A percentile compares a stretch with the other conserved stretches of the same genome.
Evolutionary conservation across 2,888 invertebrate species (phyloP).

Genomic region (Philereme vetulata): DNA sequence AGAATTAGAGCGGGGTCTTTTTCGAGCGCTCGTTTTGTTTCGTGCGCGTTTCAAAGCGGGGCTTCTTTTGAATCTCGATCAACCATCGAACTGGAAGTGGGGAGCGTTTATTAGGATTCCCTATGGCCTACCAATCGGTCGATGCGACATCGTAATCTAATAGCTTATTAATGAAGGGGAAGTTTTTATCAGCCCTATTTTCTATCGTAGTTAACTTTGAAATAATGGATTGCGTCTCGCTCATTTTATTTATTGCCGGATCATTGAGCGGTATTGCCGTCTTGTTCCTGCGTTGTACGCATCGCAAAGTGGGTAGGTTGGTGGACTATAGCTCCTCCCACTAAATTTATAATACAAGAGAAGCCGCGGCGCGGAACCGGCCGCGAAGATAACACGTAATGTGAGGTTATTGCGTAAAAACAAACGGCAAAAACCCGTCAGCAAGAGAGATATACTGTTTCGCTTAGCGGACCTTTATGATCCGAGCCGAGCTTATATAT

Average conservation of each 20-base stretch:
- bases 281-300: conserved; percentile 64
- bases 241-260: conserved; percentile 61
- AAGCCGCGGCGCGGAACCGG: conserved; percentile 70
- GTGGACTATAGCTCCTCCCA: conserved; percentile 74
- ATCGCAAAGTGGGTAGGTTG: conserved; percentile 73
- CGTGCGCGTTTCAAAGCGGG: conserved; percentile 74
- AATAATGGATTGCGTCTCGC: conserved; percentile 69
- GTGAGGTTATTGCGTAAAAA: conserved; percentile 76
- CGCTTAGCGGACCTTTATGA: conserved; percentile 70
- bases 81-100: conserved; percentile 81
- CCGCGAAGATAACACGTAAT: conserved; percentile 73
- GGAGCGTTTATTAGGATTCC: conserved; percentile 82
- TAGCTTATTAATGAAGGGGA: conserved; percentile 83
- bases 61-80: conserved; percentile 83
- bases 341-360: conserved; percentile 79
- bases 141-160: conserved; percentile 80
- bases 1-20: conserved; percentile 83
- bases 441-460: conserved; percentile 69
- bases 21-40: conserved; percentile 80
- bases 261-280: conserved; percentile 65
- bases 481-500: conserved; percentile 67
- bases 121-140: conserved; percentile 80
- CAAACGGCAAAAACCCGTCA: conserved; percentile 72
- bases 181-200: conserved; percentile 77
- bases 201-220: conserved; percentile 77